Percentiles rank a stretch among this genome's conserved stretches.
Evolutionary conservation across 2,113 vertebrate species (phyloP).

Genomic region (Carettochelys insculpta): DNA sequence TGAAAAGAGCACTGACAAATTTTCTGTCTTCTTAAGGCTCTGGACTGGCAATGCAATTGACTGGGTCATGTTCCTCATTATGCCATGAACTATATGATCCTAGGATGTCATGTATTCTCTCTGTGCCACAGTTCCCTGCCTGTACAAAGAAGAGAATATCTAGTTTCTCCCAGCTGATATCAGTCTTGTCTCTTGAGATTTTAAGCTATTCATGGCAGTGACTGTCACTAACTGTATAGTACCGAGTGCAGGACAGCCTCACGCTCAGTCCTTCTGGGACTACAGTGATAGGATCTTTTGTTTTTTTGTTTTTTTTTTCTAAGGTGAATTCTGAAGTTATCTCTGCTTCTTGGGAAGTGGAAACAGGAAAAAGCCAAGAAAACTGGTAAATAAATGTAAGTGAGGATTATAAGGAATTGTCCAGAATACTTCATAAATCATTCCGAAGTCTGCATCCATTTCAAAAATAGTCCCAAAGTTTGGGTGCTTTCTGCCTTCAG

Average conservation of each 20-base stretch:
- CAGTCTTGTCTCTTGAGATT: fast-evolving
- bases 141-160: not conserved
- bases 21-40: not conserved
- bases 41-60: not conserved
- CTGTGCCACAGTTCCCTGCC: not conserved
- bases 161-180: not conserved
- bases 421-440: not conserved
- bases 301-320: not conserved
- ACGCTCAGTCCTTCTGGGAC: fast-evolving
- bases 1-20: not conserved
- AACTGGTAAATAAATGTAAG: not conserved
- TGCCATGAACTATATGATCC: not conserved
- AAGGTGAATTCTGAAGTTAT: not conserved
- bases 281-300: fast-evolving
- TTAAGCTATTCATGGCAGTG: not conserved
- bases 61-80: not conserved
- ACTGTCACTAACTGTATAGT: not conserved
- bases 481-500: not conserved
- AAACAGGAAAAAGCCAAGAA: not conserved
- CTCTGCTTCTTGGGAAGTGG: not conserved
- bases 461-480: not conserved
- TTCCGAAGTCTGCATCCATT: not conserved
- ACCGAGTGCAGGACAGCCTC: not conserved
- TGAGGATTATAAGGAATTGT: not conserved
- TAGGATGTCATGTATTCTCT: not conserved